Percentiles rank a stretch among this genome's conserved stretches.
Evolutionary conservation across 1,140 invertebrate genomes (phyloP).

Genomic region (Delia radicum): DNA sequence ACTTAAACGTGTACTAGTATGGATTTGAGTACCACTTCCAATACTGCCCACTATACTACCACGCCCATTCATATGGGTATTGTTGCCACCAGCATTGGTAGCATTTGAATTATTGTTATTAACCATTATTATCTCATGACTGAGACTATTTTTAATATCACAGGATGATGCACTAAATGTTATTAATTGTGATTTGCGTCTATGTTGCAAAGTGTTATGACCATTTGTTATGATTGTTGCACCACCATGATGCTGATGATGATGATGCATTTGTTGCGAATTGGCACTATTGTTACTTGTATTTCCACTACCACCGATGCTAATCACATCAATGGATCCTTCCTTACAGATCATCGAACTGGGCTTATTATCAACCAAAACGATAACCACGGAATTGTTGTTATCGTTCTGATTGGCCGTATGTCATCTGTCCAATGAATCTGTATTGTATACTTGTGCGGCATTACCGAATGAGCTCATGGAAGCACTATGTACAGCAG

Average conservation of each 20-base stretch:
- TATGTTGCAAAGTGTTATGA: slow-evolving; percentile 45
- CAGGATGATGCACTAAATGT: slow-evolving; percentile 51
- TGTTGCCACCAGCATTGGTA: background rate
- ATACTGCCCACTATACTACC: slow-evolving; percentile 32
- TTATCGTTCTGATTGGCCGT: slow-evolving; percentile 55
- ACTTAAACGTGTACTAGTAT: slow-evolving; percentile 38
- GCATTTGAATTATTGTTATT: slow-evolving; percentile 26
- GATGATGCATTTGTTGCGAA: slow-evolving; percentile 9
- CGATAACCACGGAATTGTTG: slow-evolving; percentile 55
- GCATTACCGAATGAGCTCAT: slow-evolving; percentile 28
- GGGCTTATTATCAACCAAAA: slow-evolving; percentile 55
- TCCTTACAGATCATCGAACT: slow-evolving; percentile 55
- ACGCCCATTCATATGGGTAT: background rate
- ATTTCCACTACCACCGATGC: slow-evolving; percentile 34
- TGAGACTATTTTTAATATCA: slow-evolving; percentile 54
- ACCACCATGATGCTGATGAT: background rate
- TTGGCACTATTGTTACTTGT: slow-evolving; percentile 18
- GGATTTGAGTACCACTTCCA: slow-evolving; percentile 19
- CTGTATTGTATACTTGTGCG: slow-evolving; percentile 16
- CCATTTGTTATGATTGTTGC: slow-evolving; percentile 34
- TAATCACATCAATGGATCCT: slow-evolving; percentile 45
- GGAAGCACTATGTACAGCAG: slow-evolving; percentile 25
- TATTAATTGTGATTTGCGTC: slow-evolving; percentile 51
- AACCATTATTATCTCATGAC: slow-evolving; percentile 44
- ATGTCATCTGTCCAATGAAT: slow-evolving; percentile 52